Evolutionary conservation across 2,113 vertebrate genomes (phyloP), one percentile per base, ranked within the genome.

Genomic region (Seriola quinqueradiata): DNA sequence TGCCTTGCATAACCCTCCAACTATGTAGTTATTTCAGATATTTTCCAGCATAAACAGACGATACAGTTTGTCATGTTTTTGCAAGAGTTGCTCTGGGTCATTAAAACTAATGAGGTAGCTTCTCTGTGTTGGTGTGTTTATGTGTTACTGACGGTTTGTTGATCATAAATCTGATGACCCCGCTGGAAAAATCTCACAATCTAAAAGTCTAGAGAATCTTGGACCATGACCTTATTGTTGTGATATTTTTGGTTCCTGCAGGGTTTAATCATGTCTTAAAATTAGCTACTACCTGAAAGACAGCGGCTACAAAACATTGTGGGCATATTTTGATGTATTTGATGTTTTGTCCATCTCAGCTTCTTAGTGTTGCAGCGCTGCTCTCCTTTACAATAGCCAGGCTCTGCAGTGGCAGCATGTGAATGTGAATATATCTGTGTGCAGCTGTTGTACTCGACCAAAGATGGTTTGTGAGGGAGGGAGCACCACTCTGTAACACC

Each of bases 71-170:
- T 80, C 54, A 8, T 1, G 13, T n/a, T 5, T 70, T 72, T 70
- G 19, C 16, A 25, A 60, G 64, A 74, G 25, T 71, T 66, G 60
- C 28, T 63, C 21, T 6, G 0, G 68, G 8, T 67, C 70, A 60
- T 82, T 83, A 55, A 72, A 78, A 74, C 32, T 68, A 77, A 84
- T 77, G 80, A 85, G 59, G 42, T 12, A 46, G 42, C 46, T 60
- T 72, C 57, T 73, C 50, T 57, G n/a, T 79, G 38, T 73, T 55
- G 12, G 66, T 19, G 28, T 88, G 76, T 86, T 83, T 87, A 77
- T 17, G 7, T 54, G 5, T 57, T 23, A n/a, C 76, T 73, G 61
- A 69, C 70, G 52, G 48, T 54, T 84, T 77, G 80, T 76, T 74
- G 70, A 66, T 64, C 57, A 84, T 87, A 86, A 86, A 80, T 87